Evolutionary conservation across 2,888 invertebrate species (phyloP), one percentile per base, ranked within the genome.

Genomic region (Aphodius sticticus): DNA sequence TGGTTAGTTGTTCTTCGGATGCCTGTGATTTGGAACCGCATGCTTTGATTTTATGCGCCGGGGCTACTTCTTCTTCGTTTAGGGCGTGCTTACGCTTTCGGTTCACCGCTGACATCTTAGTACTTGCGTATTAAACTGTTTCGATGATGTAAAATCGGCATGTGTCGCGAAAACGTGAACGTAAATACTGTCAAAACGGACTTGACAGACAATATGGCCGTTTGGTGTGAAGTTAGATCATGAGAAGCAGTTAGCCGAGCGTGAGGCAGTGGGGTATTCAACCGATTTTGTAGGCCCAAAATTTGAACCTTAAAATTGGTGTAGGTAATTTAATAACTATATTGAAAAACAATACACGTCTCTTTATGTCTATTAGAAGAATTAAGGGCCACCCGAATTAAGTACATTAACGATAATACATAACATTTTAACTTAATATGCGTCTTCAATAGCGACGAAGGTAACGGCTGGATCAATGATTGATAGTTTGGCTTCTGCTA

Each of bases 1-100:
- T 91, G 70, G 94, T 92, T 81, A 94, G 82, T 69, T 87, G 83
- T 79, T 87, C 87, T 78, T 88, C 89, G 82, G 89, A 88, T 6
- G 84, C 86, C 80, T 85, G 85, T 16, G 86, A 86, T 77, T 83
- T 82, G 76, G 85, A 85, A 79, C 85, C 85, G 77, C 86, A 86
- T 6, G 85, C 84, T 69, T 85, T 85, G 79, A 87, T 86, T 84
- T 88, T 88, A 26, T 82, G 83, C 80, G 82, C 83, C 6, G 82
- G 82, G 4, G 81, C 80, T 15, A 81, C 70, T 78, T 83, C 81
- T 7, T 80, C 72, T 76, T 80, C 81, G 15, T 79, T 37, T 76
- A 81, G 80, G 76, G 83, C 83, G 79, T 85, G 83, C 82, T 87
- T 87, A 9, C 87, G 86, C 84, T 88, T 88, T 80, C 87, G 84